A percentile compares a stretch with the other conserved stretches of the same genome.
Evolutionary conservation across 2,888 invertebrate species (phyloP).

Genomic region (Willowsia nigromaculata): DNA sequence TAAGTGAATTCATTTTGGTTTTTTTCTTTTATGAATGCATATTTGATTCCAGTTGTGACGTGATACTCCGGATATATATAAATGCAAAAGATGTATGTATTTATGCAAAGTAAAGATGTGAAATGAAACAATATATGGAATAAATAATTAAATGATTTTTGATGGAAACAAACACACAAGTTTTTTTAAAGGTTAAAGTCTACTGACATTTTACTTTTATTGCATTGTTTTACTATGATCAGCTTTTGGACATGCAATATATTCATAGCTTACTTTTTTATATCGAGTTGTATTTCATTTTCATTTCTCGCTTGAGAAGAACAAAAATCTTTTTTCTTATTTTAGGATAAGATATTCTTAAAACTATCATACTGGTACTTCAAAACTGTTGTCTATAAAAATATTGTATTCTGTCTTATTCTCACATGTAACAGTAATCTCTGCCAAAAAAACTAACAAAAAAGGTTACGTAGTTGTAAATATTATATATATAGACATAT

Average conservation of each 20-base stretch:
- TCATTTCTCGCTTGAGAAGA: slow-evolving; percentile 34
- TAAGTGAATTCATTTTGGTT: too few species aligned
- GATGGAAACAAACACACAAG: background rate
- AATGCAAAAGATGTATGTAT: background rate
- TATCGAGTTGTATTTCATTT: slow-evolving; percentile 41
- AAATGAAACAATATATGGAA: background rate
- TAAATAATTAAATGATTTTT: background rate
- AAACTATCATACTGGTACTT: slow-evolving; percentile 62
- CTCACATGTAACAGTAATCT: slow-evolving; percentile 69
- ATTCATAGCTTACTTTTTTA: slow-evolving; percentile 63
- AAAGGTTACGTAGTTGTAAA: slow-evolving; percentile 52
- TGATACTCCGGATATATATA: background rate
- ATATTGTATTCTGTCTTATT: slow-evolving; percentile 69
- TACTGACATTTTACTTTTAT: slow-evolving; percentile 70
- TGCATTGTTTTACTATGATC: slow-evolving; percentile 71
- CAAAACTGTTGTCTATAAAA: slow-evolving; percentile 69
- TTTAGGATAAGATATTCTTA: slow-evolving; percentile 29
- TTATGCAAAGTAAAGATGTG: background rate
- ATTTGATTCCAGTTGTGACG: background rate
- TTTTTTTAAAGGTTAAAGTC: slow-evolving; percentile 59
- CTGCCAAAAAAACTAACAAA: slow-evolving; percentile 62
- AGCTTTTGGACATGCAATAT: slow-evolving; percentile 70
- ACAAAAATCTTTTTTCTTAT: slow-evolving; percentile 11
- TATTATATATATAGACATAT: slow-evolving; percentile 15
- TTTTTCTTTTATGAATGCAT: background rate